Evolutionary conservation across 2,888 invertebrate species (phyloP).

Genomic region (Crematogaster levior): DNA sequence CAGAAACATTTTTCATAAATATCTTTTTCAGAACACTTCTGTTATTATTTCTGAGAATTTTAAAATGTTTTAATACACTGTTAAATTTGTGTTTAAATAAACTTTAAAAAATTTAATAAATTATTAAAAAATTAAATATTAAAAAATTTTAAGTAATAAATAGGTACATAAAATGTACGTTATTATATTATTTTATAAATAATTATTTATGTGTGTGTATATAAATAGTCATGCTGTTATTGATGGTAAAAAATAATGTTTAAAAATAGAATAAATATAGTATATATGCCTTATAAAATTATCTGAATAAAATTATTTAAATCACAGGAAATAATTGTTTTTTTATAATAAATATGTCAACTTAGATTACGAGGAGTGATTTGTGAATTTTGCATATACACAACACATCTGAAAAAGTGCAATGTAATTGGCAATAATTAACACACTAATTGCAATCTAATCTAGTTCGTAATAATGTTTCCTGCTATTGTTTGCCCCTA

Average conservation of each 20-base stretch:
- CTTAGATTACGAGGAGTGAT: not conserved
- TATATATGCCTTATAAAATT: not conserved
- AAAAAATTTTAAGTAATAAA: not conserved
- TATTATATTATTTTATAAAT: not conserved
- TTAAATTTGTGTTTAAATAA: not conserved
- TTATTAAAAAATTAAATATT: not conserved
- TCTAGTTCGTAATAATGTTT: constrained; percentile 10
- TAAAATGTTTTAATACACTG: not conserved
- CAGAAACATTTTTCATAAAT: not conserved
- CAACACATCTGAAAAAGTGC: not conserved
- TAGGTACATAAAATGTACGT: not conserved
- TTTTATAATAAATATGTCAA: not conserved
- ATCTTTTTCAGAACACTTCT: not conserved
- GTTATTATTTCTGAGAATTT: not conserved
- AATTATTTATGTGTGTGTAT: not conserved
- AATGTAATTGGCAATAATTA: constrained; percentile 24
- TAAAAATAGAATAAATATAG: not conserved
- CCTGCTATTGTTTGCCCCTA: not conserved
- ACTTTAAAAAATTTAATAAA: not conserved
- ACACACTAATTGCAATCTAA: constrained; percentile 38
- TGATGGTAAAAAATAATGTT: not conserved
- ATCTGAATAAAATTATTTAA: not conserved
- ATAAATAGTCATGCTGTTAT: not conserved
- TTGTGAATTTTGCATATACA: not conserved
- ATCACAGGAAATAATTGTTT: not conserved